Evolutionary conservation across 2,113 vertebrate species (phyloP), one percentile per base, ranked within the genome.

Genomic region (Chitala chitala): DNA sequence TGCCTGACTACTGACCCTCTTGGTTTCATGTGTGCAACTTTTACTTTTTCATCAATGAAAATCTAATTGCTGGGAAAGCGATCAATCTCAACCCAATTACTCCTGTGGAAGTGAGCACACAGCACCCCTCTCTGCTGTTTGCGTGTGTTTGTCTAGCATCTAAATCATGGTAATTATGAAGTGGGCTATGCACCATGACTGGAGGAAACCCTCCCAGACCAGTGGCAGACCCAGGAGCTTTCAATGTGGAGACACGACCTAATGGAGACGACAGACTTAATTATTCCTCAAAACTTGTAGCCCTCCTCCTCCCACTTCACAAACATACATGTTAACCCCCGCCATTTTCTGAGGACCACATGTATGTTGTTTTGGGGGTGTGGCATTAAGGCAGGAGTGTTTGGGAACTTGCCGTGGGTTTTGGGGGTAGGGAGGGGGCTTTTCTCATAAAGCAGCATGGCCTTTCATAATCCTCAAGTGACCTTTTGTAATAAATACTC

Each of bases 11-110:
- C 81, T 83, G 84, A 85, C 83, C 80, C 82, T 78, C 78, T 77
- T 77, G 79, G 26, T 76, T 84, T 80, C 75, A 56, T 83, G 81
- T 82, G 82, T 78, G 84, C 86, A 76, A 80, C 79, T 83, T 85
- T 83, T 78, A 79, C 76, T 70, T 73, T 78, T 82, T 77, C 87
- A 84, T 91, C 86, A 81, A 81, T 86, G 82, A 87, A 89, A 92
- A 89, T 88, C 86, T 91, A 88, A 85, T 91, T 91, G 86, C 77
- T 83, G 76, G 86, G 83, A 82, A 77, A 86, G 84, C 81, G 86
- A 89, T 90, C 86, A 86, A 86, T 91, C 86, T 82, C 85, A 87
- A 92, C 88, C 87, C 82, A 86, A 89, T 90, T 88, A 80, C 79
- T 79, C 70, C 66, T 86, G 82, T 80, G 84, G 82, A 84, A 82